Percentiles rank a stretch among this genome's conserved stretches.
These are phyloP conservation scores for Rhinogobius similis DNA, from an alignment of 2,113 vertebrate genomes.

Conservation along the genomic window DNA sequence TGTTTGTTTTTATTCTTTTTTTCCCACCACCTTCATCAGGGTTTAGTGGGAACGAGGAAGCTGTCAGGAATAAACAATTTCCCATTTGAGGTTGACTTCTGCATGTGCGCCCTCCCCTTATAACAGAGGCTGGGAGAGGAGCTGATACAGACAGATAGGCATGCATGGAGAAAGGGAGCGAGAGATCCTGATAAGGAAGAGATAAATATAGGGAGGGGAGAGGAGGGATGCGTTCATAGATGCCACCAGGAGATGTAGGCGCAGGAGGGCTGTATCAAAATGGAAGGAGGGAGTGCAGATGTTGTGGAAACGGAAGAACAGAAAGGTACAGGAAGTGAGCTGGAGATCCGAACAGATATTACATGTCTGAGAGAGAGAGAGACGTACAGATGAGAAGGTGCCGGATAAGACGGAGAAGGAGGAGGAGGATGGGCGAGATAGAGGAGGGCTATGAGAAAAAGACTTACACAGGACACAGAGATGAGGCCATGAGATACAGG, in stretches of 20 bases:
- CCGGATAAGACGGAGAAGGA: constrained; percentile 36
- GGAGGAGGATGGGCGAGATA: not conserved
- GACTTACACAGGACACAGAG: constrained; percentile 27
- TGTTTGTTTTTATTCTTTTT: constrained; percentile 60
- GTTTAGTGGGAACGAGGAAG: constrained; percentile 59
- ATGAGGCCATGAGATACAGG: constrained; percentile 40
- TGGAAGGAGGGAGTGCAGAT: constrained; percentile 55
- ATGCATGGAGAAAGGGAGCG: constrained; percentile 53
- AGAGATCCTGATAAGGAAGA: constrained; percentile 62
- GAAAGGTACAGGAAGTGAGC: constrained; percentile 64
- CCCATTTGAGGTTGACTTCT: constrained; percentile 52
- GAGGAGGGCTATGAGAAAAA: constrained; percentile 30
- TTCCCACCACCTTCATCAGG: constrained; percentile 41
- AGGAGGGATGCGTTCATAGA: constrained; percentile 63
- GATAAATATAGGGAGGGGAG: constrained; percentile 65
- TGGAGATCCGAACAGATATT: constrained; percentile 57
- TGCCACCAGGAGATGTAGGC: constrained; percentile 55
- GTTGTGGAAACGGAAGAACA: constrained; percentile 57
- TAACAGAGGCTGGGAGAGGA: constrained; percentile 53
- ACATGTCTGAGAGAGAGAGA: constrained; percentile 39
- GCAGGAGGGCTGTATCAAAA: constrained; percentile 56
- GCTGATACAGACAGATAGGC: constrained; percentile 60
- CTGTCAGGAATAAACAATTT: constrained; percentile 65
- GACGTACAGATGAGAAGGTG: constrained; percentile 43
- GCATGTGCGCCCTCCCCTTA: constrained; percentile 38